Evolutionary conservation across 1,140 invertebrate species (phyloP), one percentile per base, ranked within the genome.

Genomic region (Drosophila nannoptera): DNA sequence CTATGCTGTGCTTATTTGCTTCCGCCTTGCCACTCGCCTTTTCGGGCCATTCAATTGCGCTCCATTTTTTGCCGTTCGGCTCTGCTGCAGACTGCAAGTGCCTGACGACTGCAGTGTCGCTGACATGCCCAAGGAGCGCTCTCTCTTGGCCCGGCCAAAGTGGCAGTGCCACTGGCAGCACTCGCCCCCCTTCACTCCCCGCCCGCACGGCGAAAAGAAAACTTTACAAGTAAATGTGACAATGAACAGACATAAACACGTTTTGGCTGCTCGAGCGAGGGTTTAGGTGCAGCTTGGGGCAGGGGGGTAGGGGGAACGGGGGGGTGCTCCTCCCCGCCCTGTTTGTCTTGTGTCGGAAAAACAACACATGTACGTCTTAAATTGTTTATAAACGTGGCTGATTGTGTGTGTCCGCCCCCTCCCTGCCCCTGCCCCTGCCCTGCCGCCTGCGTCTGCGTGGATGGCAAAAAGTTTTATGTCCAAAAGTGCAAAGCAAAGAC

Each of bases 221-320:
- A 76, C 45, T 76, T 76, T 75, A 75, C 72, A 72, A 75, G 73
- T 68, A 77, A 77, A 77, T 77, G 75, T 73, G 75, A 77, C 75
- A 77, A 77, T 77, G 73, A 77, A 77, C 75, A 77, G 75, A 75
- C 75, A 75, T 77, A 77, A 77, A 75, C 73, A 77, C 75, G 75
- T 75, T 77, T 72, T 75, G 73, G 66, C 75, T 77, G 71, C 67
- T 67, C 71, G 75, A 70, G 71, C 67, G 22, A 22, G 22, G 22
- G 22, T 3, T 22, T 22, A 22, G 22, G 22, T 22, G 22, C n/a
- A n/a, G n/a, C n/a, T n/a, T n/a, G n/a, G n/a, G n/a, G n/a, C n/a
- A n/a, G n/a, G n/a, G n/a, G n/a, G 4, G 29, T 29, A 29, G 36
- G 36, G 29, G n/a, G n/a, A n/a, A n/a, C 6, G 9, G 16, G 5